Percentiles rank a stretch among this genome's conserved stretches.
phyloP scores from a whole-genome alignment of 2,797 vertebrate species.

The Lacerta agilis region DNA sequence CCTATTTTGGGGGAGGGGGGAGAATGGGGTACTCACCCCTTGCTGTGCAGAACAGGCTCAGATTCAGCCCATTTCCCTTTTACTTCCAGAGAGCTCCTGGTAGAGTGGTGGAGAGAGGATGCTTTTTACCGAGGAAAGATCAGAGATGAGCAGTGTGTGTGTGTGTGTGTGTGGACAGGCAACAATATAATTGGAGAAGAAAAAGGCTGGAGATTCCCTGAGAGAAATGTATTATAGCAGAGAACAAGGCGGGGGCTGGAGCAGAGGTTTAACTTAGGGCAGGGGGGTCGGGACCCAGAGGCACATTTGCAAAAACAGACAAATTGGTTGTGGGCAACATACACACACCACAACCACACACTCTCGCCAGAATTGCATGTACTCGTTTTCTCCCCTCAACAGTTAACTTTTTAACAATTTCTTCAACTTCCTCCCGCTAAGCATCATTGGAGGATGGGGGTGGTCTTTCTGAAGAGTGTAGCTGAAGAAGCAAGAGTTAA shows the following conservation, averaged over 20 bases:
- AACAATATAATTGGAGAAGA: not conserved
- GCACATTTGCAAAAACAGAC: not conserved
- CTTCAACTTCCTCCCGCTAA: too few species aligned
- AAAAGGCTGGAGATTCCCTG: too few species aligned
- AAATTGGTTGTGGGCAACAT: too few species aligned
- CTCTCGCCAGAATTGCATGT: too few species aligned
- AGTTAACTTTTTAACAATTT: too few species aligned
- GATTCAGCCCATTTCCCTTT: too few species aligned
- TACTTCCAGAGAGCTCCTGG: not conserved
- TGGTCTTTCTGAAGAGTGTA: too few species aligned
- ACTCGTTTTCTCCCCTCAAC: too few species aligned
- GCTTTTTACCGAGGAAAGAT: not conserved
- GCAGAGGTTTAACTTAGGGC: not conserved
- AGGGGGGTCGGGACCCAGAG: not conserved
- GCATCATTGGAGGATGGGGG: too few species aligned
- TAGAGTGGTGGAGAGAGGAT: too few species aligned
- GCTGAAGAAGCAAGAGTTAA: too few species aligned
- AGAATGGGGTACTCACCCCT: not conserved
- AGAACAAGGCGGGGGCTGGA: not conserved
- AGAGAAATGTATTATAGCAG: not conserved
- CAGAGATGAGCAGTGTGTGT: not conserved
- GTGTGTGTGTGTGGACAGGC: not conserved
- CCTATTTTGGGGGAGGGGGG: not conserved
- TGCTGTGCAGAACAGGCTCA: not conserved
- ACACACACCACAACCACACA: too few species aligned